Conservation (phyloP, 2,113 vertebrate species). For the Struthidea cinerea region DNA sequence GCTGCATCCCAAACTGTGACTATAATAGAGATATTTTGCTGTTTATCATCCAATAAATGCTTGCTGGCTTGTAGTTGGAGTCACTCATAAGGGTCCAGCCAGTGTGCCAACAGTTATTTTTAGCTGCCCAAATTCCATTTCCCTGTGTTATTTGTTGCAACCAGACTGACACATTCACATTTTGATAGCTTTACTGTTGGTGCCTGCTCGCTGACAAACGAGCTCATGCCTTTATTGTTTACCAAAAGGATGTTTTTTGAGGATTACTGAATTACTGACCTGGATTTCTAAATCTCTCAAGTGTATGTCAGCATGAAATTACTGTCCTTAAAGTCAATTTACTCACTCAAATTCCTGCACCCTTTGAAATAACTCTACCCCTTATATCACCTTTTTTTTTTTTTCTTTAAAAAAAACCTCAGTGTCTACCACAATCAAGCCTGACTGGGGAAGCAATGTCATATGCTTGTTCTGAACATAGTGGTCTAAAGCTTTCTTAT, state of each 20-base stretch:
- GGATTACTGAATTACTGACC: slow-evolving; percentile 7
- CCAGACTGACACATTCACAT: background rate
- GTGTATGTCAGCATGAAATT: slow-evolving; percentile 11
- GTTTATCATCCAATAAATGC: background rate
- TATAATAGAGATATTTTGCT: background rate
- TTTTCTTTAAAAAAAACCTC: background rate
- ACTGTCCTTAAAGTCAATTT: slow-evolving; percentile 9
- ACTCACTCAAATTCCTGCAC: background rate
- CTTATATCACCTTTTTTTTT: background rate
- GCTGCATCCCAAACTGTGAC: background rate
- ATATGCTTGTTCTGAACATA: background rate
- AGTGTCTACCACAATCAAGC: background rate
- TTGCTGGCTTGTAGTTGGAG: background rate
- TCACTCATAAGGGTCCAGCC: background rate
- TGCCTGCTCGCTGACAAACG: background rate
- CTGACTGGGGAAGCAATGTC: background rate
- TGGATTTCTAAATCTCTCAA: slow-evolving; percentile 1
- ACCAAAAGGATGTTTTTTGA: background rate
- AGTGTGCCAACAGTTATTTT: background rate
- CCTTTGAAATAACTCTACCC: background rate
- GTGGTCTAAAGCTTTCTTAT: accelerated
- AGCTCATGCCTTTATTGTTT: background rate
- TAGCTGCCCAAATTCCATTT: background rate
- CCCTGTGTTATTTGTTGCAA: background rate
- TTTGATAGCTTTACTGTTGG: background rate